Evolutionary conservation across 2,113 vertebrate genomes (phyloP), one percentile per base, ranked within the genome.

Genomic region (Ia io): DNA sequence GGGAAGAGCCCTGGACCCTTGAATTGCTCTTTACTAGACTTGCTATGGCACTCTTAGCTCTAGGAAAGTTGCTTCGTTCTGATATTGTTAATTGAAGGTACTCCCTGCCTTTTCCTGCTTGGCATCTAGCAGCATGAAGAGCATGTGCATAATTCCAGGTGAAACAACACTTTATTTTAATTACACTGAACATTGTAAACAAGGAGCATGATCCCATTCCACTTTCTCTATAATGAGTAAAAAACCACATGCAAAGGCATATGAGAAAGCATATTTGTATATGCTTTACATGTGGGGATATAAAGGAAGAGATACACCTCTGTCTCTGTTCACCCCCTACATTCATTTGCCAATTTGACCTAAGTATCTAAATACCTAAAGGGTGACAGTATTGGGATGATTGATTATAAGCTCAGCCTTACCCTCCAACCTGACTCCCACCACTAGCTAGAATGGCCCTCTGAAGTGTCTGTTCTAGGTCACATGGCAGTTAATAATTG

Each of bases 81-180:
- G 49, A 84, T 87, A 13, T 49, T 95, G 44, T 51, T 92, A 13
- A 67, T 32, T 67, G 17, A 87, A 70, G 7, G 32, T 37, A 59
- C 3, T 53, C 23, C 35, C 40, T 91, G 37, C 22, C 9, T 83
- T 94, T 82, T 53, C 3, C 16, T 92, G 6, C 28, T 51, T 71
- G 32, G 42, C 14, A 51, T 85, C 61, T 94, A 83, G 79, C 18
- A n/a, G 17, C 85, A 40, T 88, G 40, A 79, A 42, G 53, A 86
- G 80, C 53, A 47, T 83, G 78, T 74, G 67, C 88, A 85, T 77
- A 91, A 93, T 37, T 94, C 32, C 77, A 94, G 51, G 77, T 93
- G 49, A 83, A 86, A 47, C 23, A 93, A 42, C 10, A 90, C 44
- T 88, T 71, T 79, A 70, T 56, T 78, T 92, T 49, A 90, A 77